Base-by-base conservation (phyloP, 2,113 vertebrate genomes). In the Daboia siamensis region DNA sequence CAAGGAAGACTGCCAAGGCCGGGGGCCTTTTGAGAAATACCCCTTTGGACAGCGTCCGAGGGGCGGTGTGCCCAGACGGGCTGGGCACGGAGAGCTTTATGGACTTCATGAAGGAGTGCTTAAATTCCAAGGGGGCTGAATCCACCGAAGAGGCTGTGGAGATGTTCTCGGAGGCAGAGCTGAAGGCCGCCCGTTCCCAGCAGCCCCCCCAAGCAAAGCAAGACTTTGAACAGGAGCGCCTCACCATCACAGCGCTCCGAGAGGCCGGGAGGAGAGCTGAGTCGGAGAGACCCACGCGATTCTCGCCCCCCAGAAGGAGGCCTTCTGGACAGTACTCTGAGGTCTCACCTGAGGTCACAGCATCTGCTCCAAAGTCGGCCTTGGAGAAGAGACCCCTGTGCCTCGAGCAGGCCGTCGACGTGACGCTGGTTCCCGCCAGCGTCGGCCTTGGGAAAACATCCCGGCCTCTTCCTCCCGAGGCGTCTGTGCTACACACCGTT, bases 161-260 rank as follows among this genome's bases (percentile, higher is more conserved):
- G 20, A 64, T 85, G 24, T 92, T 94, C 55, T 87, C 74, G 48
- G 96, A 94, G 94, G 88, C 84, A 44, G 84, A 89, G 64, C 86
- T 93, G 51, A 94, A 90, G 61, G 93, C 59, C n/a, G 74, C 87
- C 1, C 0, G 21, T 23, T 91, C 44, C 24, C n/a, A 92, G 7
- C 48, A 87, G 11, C 44, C 97, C 2, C 97, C 97, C 29, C 92
- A 92, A 3, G 94, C 93, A 64, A 94, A 97, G 89, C 96, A 98
- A 90, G 97, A 98, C 90, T 93, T 98, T 74, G 98, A 98, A 89
- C 98, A 98, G 92, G 98, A 99, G 52, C 94, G 93, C 54, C 97
- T 98, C 39, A 98, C 98, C 1, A 98, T 99, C 94, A 97, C 89
- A 96, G 98, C 98, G 61, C 97, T 98, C 48, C 98, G 98, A 96